Evolutionary conservation across 2,113 vertebrate species (phyloP), one percentile per base, ranked within the genome.

Genomic region (Dolichallabes microphthalmus): DNA sequence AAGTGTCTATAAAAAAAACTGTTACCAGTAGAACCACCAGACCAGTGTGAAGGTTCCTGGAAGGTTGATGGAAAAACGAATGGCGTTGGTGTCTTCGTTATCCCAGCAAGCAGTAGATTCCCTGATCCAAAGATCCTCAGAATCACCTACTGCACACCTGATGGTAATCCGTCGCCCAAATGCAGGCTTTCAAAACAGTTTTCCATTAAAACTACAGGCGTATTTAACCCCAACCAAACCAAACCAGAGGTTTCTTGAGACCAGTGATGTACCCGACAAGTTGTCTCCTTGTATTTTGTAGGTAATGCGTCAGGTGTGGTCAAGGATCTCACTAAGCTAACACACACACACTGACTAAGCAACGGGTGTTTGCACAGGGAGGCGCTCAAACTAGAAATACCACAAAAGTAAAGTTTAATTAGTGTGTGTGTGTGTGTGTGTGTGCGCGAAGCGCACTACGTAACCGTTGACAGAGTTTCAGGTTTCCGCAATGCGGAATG

Each of bases 51-150:
- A 60, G 32, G 19, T 35, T 39, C 11, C 15, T 57, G 19, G 76
- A 58, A 57, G 61, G 55, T 39, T 61, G 27, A 35, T 35, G 10
- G 25, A 12, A 30, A 30, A 39, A n/a, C 17, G 4, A 52, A 30
- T n/a, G 39, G 17, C 19, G 89, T 94, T 69, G 90, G 91, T 84
- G 87, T 94, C 92, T 88, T 94, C 92, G 83, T 92, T 92, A 79
- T 17, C 39, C 22, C 64, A 27, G 27, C 25, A 15, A 52, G 45
- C 5, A 1, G 1, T 2, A 7, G 25, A 57, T 22, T 53, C 27
- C 35, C 4, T 7, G 22, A 30, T 45, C 68, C 22, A 81, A 58
- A 45, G 25, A 80, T 57, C 68, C 58, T 35, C 52, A 57, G 27
- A 57, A 76, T 27, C 0, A 52, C 27, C 50, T 53, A 52, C 50